Evolutionary conservation across 2,888 invertebrate species (phyloP), one percentile per base, ranked within the genome.

Genomic region (Drosophila maculinotata): DNA sequence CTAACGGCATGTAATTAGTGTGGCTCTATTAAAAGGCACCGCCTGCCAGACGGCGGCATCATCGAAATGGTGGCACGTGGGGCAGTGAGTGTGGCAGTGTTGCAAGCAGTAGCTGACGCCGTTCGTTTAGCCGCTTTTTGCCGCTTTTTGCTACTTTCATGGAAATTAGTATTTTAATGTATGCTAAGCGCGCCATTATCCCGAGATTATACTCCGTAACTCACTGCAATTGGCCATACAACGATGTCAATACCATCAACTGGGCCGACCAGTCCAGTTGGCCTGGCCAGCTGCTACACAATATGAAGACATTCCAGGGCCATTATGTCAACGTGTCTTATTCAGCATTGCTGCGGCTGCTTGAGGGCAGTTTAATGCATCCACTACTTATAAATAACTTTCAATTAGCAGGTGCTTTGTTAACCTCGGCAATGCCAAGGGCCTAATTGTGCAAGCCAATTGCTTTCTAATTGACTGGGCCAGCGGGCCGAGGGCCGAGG

Each of bases 1-100:
- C 84, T 83, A 83, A 83, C 83, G 87, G 88, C 86, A 79, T 86
- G 83, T 84, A 84, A 84, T 84, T 84, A 84, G 83, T 86, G 88
- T 86, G 81, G 79, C 88, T 88, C 83, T 88, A 84, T 84, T 84
- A 86, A 88, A 81, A 84, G 84, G 78, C 84, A 76, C 69, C 75
- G 83, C 83, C 86, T 83, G 83, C 67, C 68, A 45, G 51, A 57
- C 58, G 52, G 52, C 47, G 52, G 39, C 59, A 36, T 10, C 42
- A 59, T 56, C 23, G 28, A n/a, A 20, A 20, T 20, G 20, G 20
- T 4, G 20, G 20, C 20, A 7, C 8, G 17, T 38, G 33, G n/a
- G 28, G 6, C n/a, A 14, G n/a, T 20, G 25, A 10, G 33, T 35
- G 35, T n/a, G 12, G 20, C 12, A 8, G 14, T 39, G 25, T 36